Base-by-base conservation (phyloP, 2,888 invertebrate genomes). In the Eulithis testata region DNA sequence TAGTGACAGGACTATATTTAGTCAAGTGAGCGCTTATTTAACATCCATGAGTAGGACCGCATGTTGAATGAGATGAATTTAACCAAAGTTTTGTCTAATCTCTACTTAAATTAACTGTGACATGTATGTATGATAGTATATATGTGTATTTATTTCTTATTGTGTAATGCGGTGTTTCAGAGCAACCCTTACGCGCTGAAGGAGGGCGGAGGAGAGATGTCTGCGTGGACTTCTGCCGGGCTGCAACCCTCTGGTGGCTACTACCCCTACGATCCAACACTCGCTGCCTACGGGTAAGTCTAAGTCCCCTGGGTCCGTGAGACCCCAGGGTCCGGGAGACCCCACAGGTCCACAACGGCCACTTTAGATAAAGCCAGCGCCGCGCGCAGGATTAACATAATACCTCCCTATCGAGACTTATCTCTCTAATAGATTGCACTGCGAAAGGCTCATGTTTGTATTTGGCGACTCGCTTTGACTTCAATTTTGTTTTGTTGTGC, bases 241-340 rank as follows among this genome's bases (percentile, higher is more conserved):
- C 94, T 98, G 65, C 97, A 98, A 91, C 97, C 98, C 84, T 97
- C 97, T 74, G 96, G 97, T 72, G 97, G 97, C 82, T 98, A 98
- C 94, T 97, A 98, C 94, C 97, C 97, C 76, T 98, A 98, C 94
- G 98, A 98, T 94, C 97, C 98, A 67, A 96, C 98, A 91, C 95
- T 97, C 80, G 97, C 97, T 73, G 97, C 98, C 85, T 98, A 98
- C 93, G 98, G 98, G 98, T 98, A 95, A 96, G 97, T 96, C 88
- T 85, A 40, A 40, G 5, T 40, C 40, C 40, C 87, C 71, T 74
- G 88, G 86, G 88, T 79, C 85, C 80, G 70, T 66, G 72, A 75
- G 78, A 79, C 84, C 85, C 87, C 71, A 74, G 88, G 86, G 88
- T 79, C 85, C 80, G 70, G 67, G 72, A 76, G 78, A 79, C 84